Percentiles rank a stretch among this genome's conserved stretches.
These are phyloP conservation scores for Aplysia californica DNA, from an alignment of 1,140 invertebrate genomes.

Conservation along the genomic window DNA sequence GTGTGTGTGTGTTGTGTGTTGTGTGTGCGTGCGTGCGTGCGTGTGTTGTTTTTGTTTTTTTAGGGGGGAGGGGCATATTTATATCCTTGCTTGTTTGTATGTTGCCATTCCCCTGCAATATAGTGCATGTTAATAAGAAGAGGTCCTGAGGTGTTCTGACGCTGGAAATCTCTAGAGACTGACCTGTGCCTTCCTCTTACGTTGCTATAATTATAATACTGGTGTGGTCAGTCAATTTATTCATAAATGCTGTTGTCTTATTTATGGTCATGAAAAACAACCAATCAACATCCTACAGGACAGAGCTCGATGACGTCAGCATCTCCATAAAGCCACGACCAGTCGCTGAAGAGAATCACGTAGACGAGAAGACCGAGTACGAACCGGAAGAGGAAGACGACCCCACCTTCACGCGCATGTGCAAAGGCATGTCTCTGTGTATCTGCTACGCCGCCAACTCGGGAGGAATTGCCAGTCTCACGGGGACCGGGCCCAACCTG, in stretches of 20 bases:
- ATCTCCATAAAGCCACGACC: neutral
- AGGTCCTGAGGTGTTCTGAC: no score
- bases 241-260: neutral
- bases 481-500: conserved; percentile 89
- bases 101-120: neutral
- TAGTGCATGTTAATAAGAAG: no score
- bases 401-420: conserved; percentile 36
- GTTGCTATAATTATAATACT: no score
- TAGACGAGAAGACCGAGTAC: neutral
- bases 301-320: neutral
- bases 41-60: no score
- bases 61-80: no score
- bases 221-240: neutral
- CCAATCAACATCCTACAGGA: neutral
- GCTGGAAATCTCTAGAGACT: no score
- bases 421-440: conserved; percentile 70
- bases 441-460: conserved; percentile 84
- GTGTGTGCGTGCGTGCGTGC: no score
- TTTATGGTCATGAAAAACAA: neutral
- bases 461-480: conserved; percentile 87
- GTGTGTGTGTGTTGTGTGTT: no score
- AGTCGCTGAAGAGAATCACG: neutral
- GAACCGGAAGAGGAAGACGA: conserved; percentile 25
- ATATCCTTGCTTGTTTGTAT: neutral
- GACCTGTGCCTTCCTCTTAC: no score